Evolutionary conservation across 2,888 invertebrate species (phyloP), one percentile per base, ranked within the genome.

Genomic region (Zhuqinia jingwanae): DNA sequence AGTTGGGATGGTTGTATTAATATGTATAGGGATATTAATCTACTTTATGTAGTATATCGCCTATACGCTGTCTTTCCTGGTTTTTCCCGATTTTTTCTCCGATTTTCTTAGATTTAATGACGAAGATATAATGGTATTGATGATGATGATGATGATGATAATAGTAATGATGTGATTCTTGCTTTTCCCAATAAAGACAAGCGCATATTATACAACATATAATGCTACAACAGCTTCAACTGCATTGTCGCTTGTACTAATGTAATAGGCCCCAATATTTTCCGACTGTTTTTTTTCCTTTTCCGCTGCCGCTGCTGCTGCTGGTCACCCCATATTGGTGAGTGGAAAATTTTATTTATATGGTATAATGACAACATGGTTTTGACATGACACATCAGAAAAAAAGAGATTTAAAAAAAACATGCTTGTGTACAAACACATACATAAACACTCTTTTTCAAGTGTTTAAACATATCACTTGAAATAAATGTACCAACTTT

Each of bases 31-130:
- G 58, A 70, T 70, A 82, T 75, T 82, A 82, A 82, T 82, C 75
- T 60, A 15, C 42, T 75, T 60, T 79, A 63, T 60, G 27, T 65
- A 68, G 8, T 36, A 36, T 36, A 47, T 25, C 25, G 25, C 50
- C 47, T 47, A 36, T 36, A 36, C 8, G n/a, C 36, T 6, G 5
- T 45, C 20, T 11, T 68, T 42, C 42, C 65, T 20, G 50, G 22
- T 27, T 60, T 25, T 30, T 53, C 17, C 47, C 70, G 22, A 0
- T 42, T 70, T 65, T 73, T 50, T 58, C 60, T 22, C 58, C 5
- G 68, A 50, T 70, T 22, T 70, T 70, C 47, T 70, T 30, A 53
- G 53, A 22, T 80, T 82, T 82, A 82, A 82, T 82, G 82, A 76
- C 63, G 75, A 27, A 47, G 63, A 68, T 84, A 8, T 36, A 84